Evolutionary conservation across 2,113 vertebrate genomes (phyloP).

Genomic region (Columbina picui): DNA sequence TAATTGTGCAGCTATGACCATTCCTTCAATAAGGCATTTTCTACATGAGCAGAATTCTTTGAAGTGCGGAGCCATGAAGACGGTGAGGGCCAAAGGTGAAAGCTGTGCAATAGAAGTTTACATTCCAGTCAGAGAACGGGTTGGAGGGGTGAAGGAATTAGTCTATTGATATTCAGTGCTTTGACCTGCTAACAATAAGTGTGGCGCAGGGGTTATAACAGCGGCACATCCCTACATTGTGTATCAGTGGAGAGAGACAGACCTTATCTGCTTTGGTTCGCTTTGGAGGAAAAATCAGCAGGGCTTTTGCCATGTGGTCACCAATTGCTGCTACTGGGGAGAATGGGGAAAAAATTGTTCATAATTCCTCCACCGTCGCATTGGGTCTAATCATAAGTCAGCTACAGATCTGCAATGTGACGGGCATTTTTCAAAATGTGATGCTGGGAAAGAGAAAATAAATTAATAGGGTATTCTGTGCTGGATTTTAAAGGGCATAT

Average conservation of each 20-base stretch:
- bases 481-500: conserved; percentile 54
- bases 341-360: neutral
- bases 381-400: neutral
- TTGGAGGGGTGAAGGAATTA: conserved; percentile 51
- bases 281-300: neutral
- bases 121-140: conserved; percentile 63
- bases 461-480: conserved; percentile 55
- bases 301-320: neutral
- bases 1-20: conserved; percentile 43
- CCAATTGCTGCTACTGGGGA: neutral
- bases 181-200: conserved; percentile 75
- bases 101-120: conserved; percentile 45
- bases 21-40: neutral
- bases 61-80: conserved; percentile 28
- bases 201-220: conserved; percentile 74
- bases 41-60: conserved; percentile 28
- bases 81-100: conserved; percentile 68
- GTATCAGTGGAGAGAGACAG: neutral
- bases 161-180: conserved; percentile 80
- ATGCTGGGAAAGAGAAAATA: conserved; percentile 19
- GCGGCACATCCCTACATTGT: conserved; percentile 62
- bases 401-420: neutral
- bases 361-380: neutral
- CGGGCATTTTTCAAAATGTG: neutral
- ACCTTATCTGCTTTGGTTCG: neutral